Evolutionary conservation across 2,113 vertebrate genomes (phyloP).

Genomic region (Vidua chalybeata): DNA sequence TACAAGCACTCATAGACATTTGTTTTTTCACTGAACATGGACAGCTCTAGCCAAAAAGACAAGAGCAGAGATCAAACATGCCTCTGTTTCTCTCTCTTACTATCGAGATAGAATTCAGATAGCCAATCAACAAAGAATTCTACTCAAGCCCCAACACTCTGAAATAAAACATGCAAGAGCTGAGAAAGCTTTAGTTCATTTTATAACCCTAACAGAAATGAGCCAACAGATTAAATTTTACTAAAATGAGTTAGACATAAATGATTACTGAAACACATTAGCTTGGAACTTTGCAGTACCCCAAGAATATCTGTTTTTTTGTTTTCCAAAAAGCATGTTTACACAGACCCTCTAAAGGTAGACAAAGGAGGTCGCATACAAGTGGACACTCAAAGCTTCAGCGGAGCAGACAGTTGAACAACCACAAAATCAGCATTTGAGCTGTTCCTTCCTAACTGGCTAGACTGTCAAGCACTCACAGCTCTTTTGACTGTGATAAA

Average conservation of each 20-base stretch:
- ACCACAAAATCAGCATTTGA: neutral
- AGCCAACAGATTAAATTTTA: neutral
- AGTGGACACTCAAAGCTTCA: neutral
- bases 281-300: neutral
- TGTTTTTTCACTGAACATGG: neutral
- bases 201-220: neutral
- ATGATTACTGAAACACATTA: neutral
- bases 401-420: neutral
- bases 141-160: neutral
- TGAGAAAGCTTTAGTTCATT: neutral
- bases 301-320: neutral
- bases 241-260: neutral
- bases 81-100: neutral
- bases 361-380: neutral
- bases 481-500: neutral
- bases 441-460: neutral
- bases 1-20: neutral
- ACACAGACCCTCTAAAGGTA: neutral
- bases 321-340: neutral
- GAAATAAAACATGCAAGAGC: neutral
- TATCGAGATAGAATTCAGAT: neutral
- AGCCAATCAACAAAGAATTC: neutral
- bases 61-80: neutral
- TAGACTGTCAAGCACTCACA: neutral
- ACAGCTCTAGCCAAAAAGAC: neutral